Percentiles rank a stretch among this genome's conserved stretches.
phyloP scores from a whole-genome alignment of 2,888 invertebrate species.

The Microdon myrmicae region DNA sequence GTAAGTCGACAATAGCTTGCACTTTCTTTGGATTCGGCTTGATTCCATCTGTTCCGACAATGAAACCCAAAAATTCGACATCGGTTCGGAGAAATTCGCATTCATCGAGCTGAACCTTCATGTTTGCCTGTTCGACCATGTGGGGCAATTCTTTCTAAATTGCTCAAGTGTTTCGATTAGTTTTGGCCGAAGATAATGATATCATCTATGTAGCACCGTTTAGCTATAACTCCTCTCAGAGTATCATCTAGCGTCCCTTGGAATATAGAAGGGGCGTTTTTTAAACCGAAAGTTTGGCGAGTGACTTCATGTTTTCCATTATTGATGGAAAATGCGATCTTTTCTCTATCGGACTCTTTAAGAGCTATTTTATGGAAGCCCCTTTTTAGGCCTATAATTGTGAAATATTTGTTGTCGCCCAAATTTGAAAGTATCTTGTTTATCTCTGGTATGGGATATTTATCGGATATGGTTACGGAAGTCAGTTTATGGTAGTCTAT shows the following conservation, averaged over 20 bases:
- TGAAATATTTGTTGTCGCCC: constrained; percentile 6
- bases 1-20: constrained; percentile 17
- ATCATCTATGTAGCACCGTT: constrained; percentile 32
- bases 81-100: constrained; percentile 14
- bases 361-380: constrained; percentile 32
- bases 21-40: constrained; percentile 23
- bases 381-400: constrained; percentile 9
- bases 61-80: constrained; percentile 18
- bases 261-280: constrained; percentile 25
- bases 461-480: constrained; percentile 8
- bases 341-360: constrained; percentile 14
- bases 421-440: constrained; percentile 7
- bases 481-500: constrained; percentile 10
- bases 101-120: constrained; percentile 20
- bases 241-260: constrained; percentile 6
- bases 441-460: constrained; percentile 9
- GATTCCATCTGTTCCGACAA: constrained; percentile 19
- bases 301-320: constrained; percentile 21
- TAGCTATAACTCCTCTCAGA: constrained; percentile 15
- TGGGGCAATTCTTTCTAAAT: too few relatives aligned
- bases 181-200: constrained; percentile 20
- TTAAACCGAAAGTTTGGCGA: constrained; percentile 21
- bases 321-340: constrained; percentile 12
- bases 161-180: constrained; percentile 1
- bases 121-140: constrained; percentile 12